phyloP scores from a whole-genome alignment of 2,888 invertebrate genomes.

The Yponomeuta sedellus region DNA sequence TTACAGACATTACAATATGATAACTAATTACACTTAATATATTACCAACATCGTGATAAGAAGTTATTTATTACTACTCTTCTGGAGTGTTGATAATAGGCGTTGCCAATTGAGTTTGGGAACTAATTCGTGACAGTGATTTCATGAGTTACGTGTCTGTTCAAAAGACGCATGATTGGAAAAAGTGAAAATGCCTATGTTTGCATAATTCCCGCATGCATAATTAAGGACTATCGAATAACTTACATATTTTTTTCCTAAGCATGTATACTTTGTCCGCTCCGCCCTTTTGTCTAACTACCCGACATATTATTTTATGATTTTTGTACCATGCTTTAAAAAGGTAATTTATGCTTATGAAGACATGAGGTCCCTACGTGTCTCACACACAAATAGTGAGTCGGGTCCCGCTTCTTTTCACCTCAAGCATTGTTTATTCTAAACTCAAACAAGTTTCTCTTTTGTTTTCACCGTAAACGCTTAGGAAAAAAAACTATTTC shows the following conservation, averaged over 20 bases:
- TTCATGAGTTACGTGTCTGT: constrained; percentile 1
- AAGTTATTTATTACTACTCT: not conserved
- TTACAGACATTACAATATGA: constrained; percentile 8
- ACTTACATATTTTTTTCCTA: not conserved
- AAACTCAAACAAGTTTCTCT: constrained; percentile 47
- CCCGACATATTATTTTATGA: not conserved
- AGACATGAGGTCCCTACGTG: not conserved
- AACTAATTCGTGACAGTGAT: constrained; percentile 5
- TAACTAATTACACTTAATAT: constrained; percentile 6
- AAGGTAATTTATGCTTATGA: constrained; percentile 15
- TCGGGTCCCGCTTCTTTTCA: constrained; percentile 56
- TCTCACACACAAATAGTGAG: constrained; percentile 43
- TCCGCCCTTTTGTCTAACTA: not conserved
- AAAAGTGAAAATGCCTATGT: constrained; percentile 6
- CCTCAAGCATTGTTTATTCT: constrained; percentile 55
- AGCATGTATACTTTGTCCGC: not conserved
- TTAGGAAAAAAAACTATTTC: constrained; percentile 27
- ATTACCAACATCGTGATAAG: not conserved
- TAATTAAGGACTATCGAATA: not conserved
- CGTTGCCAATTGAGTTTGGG: not conserved
- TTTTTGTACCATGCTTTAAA: not conserved
- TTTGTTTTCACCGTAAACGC: constrained; percentile 49
- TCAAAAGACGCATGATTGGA: not conserved
- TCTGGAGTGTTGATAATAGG: not conserved
- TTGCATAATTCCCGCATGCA: constrained; percentile 2